Conservation (phyloP, 2,797 vertebrate species). For the Neomorphus geoffroyi region DNA sequence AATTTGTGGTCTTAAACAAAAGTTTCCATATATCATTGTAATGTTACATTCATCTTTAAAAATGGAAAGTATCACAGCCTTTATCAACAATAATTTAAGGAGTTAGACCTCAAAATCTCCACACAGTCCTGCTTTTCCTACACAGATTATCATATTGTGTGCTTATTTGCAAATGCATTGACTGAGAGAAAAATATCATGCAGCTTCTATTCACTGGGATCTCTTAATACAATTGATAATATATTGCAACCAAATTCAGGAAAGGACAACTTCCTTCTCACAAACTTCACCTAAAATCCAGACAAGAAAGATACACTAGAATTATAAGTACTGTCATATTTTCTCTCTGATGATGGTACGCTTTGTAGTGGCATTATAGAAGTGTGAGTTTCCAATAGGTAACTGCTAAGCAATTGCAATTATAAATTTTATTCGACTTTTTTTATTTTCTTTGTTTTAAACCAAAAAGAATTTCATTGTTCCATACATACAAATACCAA, state of each 20-base stretch:
- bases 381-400: neutral
- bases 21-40: neutral
- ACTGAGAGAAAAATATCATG: neutral
- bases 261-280: neutral
- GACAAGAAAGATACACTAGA: neutral
- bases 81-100: neutral
- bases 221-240: neutral
- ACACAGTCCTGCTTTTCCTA: neutral
- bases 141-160: neutral
- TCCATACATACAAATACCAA: neutral
- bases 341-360: neutral
- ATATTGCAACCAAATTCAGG: neutral
- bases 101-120: neutral
- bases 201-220: neutral
- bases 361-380: neutral
- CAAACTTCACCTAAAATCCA: neutral
- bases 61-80: neutral
- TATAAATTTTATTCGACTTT: neutral
- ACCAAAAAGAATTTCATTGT: neutral
- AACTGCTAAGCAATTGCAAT: neutral
- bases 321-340: neutral
- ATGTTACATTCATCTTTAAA: neutral
- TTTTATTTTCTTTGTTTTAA: neutral
- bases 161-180: neutral
- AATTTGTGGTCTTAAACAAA: neutral